Conservation (phyloP, 1,140 invertebrate genomes). For the Achroia grisella region DNA sequence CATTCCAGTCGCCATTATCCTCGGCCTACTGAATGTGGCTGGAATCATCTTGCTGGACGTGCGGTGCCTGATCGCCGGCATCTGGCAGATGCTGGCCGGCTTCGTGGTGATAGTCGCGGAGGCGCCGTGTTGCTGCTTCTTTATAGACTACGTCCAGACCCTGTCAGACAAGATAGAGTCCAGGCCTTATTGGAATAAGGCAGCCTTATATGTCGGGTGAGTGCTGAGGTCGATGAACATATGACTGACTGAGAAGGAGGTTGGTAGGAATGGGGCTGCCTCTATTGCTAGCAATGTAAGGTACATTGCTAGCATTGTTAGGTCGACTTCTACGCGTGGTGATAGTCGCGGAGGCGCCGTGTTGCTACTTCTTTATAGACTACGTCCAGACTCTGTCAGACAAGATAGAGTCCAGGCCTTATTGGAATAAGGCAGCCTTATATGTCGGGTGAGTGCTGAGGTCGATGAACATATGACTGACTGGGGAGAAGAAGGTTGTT, state of each 20-base stretch:
- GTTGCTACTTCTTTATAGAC: constrained; percentile 95
- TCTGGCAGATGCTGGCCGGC: constrained; percentile 92
- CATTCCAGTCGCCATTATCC: constrained; percentile 88
- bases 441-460: constrained; percentile 90
- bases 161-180: constrained; percentile 87
- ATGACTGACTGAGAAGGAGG: too few species aligned
- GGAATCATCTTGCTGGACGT: constrained; percentile 80
- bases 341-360: constrained; percentile 92
- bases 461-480: too few species aligned
- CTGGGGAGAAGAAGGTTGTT: too few species aligned
- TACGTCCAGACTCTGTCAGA: constrained; percentile 89
- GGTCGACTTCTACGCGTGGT: too few species aligned
- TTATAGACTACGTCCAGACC: constrained; percentile 92
- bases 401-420: constrained; percentile 86
- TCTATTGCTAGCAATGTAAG: too few species aligned
- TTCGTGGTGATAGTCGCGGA: constrained; percentile 91
- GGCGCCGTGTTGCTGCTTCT: constrained; percentile 95
- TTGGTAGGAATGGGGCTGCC: too few species aligned
- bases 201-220: constrained; percentile 89
- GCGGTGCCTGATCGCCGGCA: constrained; percentile 84
- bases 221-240: too few species aligned
- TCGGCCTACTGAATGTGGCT: constrained; percentile 87
- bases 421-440: constrained; percentile 91
- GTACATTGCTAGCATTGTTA: too few species aligned
- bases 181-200: constrained; percentile 92